These are phyloP conservation scores for Cecropterus lyciades DNA, from an alignment of 1,140 invertebrate species.

Conservation along the genomic window DNA sequence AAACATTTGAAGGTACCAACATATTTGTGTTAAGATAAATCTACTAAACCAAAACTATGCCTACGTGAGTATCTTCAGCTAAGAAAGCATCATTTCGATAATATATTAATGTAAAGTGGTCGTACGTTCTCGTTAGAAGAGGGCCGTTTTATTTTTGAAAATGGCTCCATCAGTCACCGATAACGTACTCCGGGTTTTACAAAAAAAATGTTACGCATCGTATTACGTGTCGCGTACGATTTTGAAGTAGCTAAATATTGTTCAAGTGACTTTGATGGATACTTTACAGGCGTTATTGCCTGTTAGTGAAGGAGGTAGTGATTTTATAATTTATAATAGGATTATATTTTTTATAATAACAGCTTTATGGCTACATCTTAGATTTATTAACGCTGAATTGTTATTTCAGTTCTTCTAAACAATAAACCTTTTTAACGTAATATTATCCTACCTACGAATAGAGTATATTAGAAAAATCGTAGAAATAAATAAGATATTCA, in stretches of 20 bases:
- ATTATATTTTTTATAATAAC: conserved; percentile 22
- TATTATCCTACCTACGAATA: no score
- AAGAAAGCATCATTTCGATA: conserved; percentile 75
- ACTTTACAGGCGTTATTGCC: conserved; percentile 61
- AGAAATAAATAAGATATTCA: no score
- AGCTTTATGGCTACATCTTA: no score
- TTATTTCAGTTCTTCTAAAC: no score
- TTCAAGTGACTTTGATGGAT: conserved; percentile 56
- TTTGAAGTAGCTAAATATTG: conserved; percentile 75
- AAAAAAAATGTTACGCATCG: conserved; percentile 68
- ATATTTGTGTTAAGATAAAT: no score
- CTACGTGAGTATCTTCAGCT: conserved; percentile 43
- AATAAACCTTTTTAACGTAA: no score
- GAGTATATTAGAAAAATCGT: no score
- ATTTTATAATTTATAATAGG: conserved; percentile 43
- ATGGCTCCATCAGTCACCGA: conserved; percentile 80
- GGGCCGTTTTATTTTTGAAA: conserved; percentile 81
- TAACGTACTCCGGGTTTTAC: conserved; percentile 68
- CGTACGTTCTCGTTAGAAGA: conserved; percentile 69
- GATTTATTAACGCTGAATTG: neutral
- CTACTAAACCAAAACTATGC: conserved; percentile 12
- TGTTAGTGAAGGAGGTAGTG: conserved; percentile 43
- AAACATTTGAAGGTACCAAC: no score
- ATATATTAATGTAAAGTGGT: conserved; percentile 77
- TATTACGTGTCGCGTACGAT: conserved; percentile 70